Evolutionary conservation across 2,888 invertebrate genomes (phyloP), one percentile per base, ranked within the genome.

Genomic region (Oeneis ivallda): DNA sequence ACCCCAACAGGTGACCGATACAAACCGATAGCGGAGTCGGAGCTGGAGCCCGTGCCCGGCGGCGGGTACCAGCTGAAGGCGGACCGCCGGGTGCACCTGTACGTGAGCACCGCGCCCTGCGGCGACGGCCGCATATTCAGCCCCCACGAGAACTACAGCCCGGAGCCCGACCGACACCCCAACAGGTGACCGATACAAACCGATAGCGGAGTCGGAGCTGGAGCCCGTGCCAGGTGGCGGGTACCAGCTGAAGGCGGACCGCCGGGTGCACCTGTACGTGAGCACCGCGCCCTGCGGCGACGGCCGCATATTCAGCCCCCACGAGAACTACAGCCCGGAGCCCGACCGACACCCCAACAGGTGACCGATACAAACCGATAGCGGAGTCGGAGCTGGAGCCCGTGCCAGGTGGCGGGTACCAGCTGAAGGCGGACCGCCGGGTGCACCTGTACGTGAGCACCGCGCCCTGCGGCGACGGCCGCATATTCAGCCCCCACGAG

Each of bases 201-300:
- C 79, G 0, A 78, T 88, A 5, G 70, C 79, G 0, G 74, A 78
- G 0, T 83, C 78, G 0, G 91, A 89, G 76, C 74, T 93, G 73
- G 93, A 93, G 75, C 93, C 94, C 67, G 81, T 92, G 4, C 80
- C 90, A 60, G 85, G 87, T 74, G 95, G 94, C 75, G 95, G 94
- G 0, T 97, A 94, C 87, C 93, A 93, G 82, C 82, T 99, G 76
- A 95, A 94, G 79, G 89, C 93, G 13, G 94, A 95, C 75, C 93
- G 97, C 62, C 94, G 95, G 77, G 95, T 99, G 84, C 98, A 99
- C 91, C 93, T 99, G 78, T 99, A 98, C 90, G 98, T 99, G 77
- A 98, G 97, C 91, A 98, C 99, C 37, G 97, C 99, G 52, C 99
- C 99, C 4, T 99, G 99, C 91, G 99, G 99, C 6, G 99, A 99